phyloP scores from a whole-genome alignment of 2,797 vertebrate species.

The Muscicapa striata region DNA sequence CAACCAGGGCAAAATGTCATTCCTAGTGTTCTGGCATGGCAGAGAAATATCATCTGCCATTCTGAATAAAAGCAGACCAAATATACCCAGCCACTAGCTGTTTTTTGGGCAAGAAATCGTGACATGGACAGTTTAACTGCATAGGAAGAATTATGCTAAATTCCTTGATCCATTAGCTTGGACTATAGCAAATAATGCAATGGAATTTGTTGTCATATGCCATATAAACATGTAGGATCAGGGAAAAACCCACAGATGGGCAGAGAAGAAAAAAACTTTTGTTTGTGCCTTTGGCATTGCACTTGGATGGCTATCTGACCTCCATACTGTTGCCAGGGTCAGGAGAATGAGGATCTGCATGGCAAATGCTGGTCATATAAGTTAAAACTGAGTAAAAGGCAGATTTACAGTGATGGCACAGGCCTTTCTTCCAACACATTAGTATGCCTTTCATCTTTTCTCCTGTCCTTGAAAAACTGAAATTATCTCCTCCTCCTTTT shows the following conservation, averaged over 20 bases:
- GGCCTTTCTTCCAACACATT: neutral
- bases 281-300: slow-evolving; percentile 57
- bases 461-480: neutral
- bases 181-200: neutral
- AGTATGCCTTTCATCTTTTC: neutral
- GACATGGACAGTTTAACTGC: neutral
- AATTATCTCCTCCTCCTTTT: slow-evolving; percentile 24
- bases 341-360: slow-evolving; percentile 31
- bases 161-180: slow-evolving; percentile 20
- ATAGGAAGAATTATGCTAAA: neutral
- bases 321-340: slow-evolving; percentile 46
- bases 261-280: slow-evolving; percentile 37
- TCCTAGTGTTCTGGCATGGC: slow-evolving; percentile 12
- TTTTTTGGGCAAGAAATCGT: neutral
- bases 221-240: neutral
- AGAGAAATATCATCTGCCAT: slow-evolving; percentile 22
- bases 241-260: slow-evolving; percentile 53
- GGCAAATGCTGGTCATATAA: slow-evolving; percentile 27
- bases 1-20: slow-evolving; percentile 12
- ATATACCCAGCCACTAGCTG: neutral
- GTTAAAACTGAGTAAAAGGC: slow-evolving; percentile 6
- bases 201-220: neutral
- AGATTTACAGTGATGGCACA: neutral
- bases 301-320: slow-evolving; percentile 58
- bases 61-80: neutral